Base-by-base conservation (phyloP, 2,888 invertebrate genomes). In the Spodoptera exigua region DNA sequence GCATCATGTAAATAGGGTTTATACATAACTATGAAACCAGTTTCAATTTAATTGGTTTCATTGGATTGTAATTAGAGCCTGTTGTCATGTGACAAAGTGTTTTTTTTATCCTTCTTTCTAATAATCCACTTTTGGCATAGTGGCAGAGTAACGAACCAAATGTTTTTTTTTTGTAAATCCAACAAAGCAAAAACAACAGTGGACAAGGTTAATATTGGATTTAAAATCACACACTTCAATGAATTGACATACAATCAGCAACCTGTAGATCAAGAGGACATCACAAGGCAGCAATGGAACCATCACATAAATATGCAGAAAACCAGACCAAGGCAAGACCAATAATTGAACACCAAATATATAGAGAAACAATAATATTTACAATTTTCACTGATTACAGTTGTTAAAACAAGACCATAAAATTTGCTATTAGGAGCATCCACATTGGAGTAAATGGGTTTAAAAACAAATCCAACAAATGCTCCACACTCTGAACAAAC, bases 401-500 rank as follows among this genome's bases (percentile, higher is more conserved):
- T 82, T 49, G 84, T 69, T 63, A 90, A 75, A 54, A 89, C 82
- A 54, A 89, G 80, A 66, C 83, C 85, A 81, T 76, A 90, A 73
- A 91, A 88, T 56, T 63, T 56, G 52, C 80, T 73, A 16, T 76
- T 65, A 51, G 74, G 60, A 53, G 79, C 58, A 53, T 71, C 69
- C 51, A 61, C 58, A 51, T 61, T 60, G 54, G 70, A 59, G 57
- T 82, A 65, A 59, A 86, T 67, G 16, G 94, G 91, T 75, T 95
- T 89, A 87, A 95, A 95, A 59, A 93, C 82, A 94, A 95, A 96
- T 73, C 96, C 96, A 70, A 95, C 76, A 71, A 94, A 95, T 37
- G 88, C 82, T 51, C 94, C 93, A 87, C 96, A 96, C 21, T 92
- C 91, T 16, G 95, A 91, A 79, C 96, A 96, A 18, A 94, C 82